Evolutionary conservation across 2,113 vertebrate genomes (phyloP), one percentile per base, ranked within the genome.

Genomic region (Cheirogaleus medius): DNA sequence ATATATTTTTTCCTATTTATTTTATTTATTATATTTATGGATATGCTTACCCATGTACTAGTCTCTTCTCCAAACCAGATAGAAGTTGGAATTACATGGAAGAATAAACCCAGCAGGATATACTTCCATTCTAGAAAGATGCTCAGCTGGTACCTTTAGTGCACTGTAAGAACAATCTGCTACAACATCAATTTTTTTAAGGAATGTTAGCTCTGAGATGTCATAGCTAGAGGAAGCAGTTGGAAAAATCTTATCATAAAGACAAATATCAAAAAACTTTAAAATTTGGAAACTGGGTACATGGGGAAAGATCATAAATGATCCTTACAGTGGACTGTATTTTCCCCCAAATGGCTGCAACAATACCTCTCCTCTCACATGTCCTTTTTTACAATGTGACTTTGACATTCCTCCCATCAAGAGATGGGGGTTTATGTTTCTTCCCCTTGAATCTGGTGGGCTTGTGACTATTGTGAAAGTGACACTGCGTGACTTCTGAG

Each of bases 181-280:
- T 54, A 81, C 32, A 76, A 25, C 34, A 83, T n/a, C 95, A 90
- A 76, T 83, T 90, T 96, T 90, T 95, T 95, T 42, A 56, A 87
- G 83, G 63, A 96, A 93, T 69, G 27, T 56, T 95, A 76, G 54
- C 32, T 86, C 68, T 90, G 78, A 92, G 71, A 37, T 95, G 69
- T 78, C 63, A 47, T 60, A 90, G 73, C 8, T 71, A 92, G 39
- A 95, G 44, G n/a, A 56, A n/a, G 29, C 29, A n/a, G 11, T 37
- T 78, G 69, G 37, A 8, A 44, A 74, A 71, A 87, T 90, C 64
- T 32, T 64, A 95, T 89, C 64, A 89, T 76, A 52, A 92, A 86
- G 64, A 94, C 27, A 89, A 86, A 74, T 29, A 76, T 42, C 60
- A 76, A 85, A 68, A 44, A 68, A 25, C 18, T 78, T 92, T 92